Conservation (phyloP, 2,113 vertebrate genomes). For the Cercocebus atys region DNA sequence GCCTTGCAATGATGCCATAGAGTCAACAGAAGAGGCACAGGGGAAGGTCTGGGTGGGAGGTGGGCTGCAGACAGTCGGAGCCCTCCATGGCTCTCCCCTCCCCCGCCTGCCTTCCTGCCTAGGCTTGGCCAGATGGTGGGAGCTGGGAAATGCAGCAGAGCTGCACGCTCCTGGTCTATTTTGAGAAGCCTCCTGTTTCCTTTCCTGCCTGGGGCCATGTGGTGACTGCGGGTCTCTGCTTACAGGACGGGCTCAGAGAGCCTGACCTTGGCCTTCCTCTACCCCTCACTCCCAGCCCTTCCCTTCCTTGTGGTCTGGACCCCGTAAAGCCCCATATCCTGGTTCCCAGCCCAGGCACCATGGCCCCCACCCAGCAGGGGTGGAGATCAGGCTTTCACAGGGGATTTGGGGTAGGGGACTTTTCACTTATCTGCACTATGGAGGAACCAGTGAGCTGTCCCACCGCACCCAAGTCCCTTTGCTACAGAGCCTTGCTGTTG, state of each 20-base stretch:
- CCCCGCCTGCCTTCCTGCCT: slow-evolving; percentile 24
- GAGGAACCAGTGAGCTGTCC: neutral
- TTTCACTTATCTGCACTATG: neutral
- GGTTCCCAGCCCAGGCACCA: neutral
- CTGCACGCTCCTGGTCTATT: slow-evolving; percentile 65
- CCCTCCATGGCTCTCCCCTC: neutral
- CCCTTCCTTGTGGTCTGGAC: neutral
- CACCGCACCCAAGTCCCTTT: no score
- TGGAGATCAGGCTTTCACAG: neutral
- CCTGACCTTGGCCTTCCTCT: slow-evolving; percentile 6
- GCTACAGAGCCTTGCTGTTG: neutral
- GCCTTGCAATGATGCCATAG: neutral
- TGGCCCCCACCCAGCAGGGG: neutral
- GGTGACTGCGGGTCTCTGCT: slow-evolving; percentile 45
- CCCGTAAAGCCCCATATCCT: neutral
- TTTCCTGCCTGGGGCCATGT: slow-evolving; percentile 61
- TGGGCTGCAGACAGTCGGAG: neutral
- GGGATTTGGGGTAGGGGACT: neutral
- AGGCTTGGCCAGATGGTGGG: slow-evolving; percentile 70
- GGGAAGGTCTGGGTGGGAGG: neutral
- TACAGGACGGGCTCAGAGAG: neutral
- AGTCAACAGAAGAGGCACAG: neutral
- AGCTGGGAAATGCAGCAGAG: slow-evolving; percentile 32
- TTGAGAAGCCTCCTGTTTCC: slow-evolving; percentile 75
- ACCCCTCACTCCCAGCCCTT: neutral